These are phyloP conservation scores for Lagorchestes hirsutus DNA, from an alignment of 2,797 vertebrate species.

Conservation along the genomic window DNA sequence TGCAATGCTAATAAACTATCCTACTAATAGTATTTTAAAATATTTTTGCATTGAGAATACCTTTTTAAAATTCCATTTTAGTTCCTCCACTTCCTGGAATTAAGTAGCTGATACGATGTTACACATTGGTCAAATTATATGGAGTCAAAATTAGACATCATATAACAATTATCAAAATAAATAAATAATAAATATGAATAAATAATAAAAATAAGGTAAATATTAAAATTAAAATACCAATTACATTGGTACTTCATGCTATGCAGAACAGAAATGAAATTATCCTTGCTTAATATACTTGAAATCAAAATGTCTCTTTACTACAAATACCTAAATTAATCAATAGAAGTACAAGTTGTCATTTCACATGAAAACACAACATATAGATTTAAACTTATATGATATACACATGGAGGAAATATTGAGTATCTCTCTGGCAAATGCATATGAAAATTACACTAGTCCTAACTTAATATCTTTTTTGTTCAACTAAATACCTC, in stretches of 20 bases:
- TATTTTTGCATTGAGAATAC: not conserved
- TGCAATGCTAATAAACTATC: not conserved
- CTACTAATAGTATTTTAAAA: not conserved
- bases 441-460: slow-evolving; percentile 12
- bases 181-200: not conserved
- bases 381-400: not conserved
- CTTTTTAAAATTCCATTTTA: not conserved
- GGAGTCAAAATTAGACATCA: not conserved
- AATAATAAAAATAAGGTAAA: too few species aligned
- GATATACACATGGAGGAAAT: not conserved
- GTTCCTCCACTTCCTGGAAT: not conserved
- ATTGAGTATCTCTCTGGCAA: not conserved
- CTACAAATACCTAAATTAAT: slow-evolving; percentile 3
- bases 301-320: slow-evolving; percentile 14
- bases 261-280: slow-evolving; percentile 30
- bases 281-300: slow-evolving; percentile 16
- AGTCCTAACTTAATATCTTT: not conserved
- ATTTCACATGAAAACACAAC: slow-evolving; percentile 34
- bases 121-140: not conserved
- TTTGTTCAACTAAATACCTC: slow-evolving; percentile 2
- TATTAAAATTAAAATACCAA: slow-evolving; percentile 12
- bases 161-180: slow-evolving; percentile 39
- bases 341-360: not conserved
- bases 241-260: slow-evolving; percentile 15
- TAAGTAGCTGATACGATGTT: not conserved